These are phyloP conservation scores for Tethya wilhelma DNA, from an alignment of 37 sponge, comb jelly and placozoan genomes.

Conservation along the genomic window DNA sequence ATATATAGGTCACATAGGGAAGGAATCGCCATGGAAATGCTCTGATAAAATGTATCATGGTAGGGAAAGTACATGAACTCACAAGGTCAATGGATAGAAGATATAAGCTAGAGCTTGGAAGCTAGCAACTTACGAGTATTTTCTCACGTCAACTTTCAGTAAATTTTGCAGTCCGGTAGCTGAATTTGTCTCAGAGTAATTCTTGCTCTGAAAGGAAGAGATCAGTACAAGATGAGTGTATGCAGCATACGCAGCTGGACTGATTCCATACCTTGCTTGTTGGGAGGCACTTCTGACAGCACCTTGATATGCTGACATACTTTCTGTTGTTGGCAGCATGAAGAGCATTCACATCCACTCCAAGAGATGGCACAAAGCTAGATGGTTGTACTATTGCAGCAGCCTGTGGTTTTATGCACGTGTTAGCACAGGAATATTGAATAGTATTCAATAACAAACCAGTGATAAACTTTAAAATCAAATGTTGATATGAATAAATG, in stretches of 20 bases:
- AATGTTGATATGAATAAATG: too few species aligned
- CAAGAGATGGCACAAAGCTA: constrained; percentile 66
- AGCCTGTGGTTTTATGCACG: too few species aligned
- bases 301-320: constrained; percentile 17
- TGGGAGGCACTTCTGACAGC: constrained; percentile 65
- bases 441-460: too few species aligned
- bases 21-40: not conserved
- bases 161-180: constrained; percentile 22
- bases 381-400: too few species aligned
- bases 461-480: too few species aligned
- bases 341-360: constrained; percentile 8
- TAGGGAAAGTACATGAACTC: not conserved
- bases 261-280: constrained; percentile 50
- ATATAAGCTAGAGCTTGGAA: not conserved
- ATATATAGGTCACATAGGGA: constrained; percentile 9
- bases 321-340: constrained; percentile 23
- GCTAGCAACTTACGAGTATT: constrained; percentile 10
- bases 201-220: constrained; percentile 14
- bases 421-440: too few species aligned
- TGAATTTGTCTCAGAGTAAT: not conserved
- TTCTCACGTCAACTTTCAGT: constrained; percentile 23
- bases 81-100: not conserved
- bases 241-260: not conserved
- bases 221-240: not conserved
- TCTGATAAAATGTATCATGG: not conserved